phyloP scores from a whole-genome alignment of 2,888 invertebrate species.

The Electrophaes corylata region DNA sequence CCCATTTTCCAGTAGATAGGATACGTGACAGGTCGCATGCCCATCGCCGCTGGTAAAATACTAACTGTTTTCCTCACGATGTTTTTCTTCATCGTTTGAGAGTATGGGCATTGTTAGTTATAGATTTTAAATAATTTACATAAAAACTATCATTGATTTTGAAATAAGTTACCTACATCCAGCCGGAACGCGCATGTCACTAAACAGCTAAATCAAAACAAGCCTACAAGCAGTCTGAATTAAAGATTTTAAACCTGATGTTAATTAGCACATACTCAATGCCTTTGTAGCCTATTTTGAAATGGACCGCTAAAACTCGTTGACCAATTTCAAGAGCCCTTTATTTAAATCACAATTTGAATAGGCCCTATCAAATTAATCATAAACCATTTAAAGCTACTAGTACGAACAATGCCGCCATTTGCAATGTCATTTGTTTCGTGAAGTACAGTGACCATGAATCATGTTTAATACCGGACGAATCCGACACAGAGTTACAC shows the following conservation, averaged over 20 bases:
- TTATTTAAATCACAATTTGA: conserved; percentile 13
- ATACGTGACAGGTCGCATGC: too few species aligned
- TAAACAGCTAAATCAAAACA: too few species aligned
- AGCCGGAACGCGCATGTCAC: too few species aligned
- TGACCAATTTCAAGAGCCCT: not conserved
- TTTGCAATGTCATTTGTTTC: conserved; percentile 58
- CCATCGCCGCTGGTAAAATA: too few species aligned
- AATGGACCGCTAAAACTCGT: not conserved
- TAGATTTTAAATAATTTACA: too few species aligned
- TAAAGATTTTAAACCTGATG: not conserved
- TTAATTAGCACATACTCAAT: not conserved
- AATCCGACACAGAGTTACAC: conserved; percentile 37
- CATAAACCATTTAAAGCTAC: conserved; percentile 42
- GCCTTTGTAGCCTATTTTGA: not conserved
- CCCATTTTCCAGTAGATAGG: too few species aligned
- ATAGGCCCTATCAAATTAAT: conserved; percentile 24
- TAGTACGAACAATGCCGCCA: conserved; percentile 49
- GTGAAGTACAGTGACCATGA: conserved; percentile 65
- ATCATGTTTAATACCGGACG: conserved; percentile 54
- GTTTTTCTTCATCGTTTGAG: too few species aligned
- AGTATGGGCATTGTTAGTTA: too few species aligned
- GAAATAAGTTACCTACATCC: too few species aligned
- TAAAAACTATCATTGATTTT: too few species aligned
- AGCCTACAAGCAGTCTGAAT: too few species aligned
- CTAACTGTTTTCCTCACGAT: too few species aligned